Conservation (phyloP, 2,797 vertebrate species). For the Hydrophis major region DNA sequence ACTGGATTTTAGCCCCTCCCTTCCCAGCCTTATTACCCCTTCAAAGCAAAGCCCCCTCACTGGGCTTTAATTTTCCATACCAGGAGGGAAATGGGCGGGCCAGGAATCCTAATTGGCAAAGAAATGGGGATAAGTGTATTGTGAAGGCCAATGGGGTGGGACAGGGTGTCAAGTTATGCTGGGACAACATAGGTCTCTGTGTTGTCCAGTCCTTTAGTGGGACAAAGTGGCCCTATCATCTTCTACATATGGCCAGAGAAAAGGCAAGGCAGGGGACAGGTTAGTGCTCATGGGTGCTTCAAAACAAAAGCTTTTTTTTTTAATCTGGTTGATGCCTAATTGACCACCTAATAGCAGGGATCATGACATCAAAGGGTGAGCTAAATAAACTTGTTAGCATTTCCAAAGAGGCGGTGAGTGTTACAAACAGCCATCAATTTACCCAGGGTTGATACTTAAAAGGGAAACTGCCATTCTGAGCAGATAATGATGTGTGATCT, state of each 20-base stretch:
- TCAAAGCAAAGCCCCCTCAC: neutral
- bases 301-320: conserved; percentile 50
- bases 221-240: neutral
- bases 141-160: neutral
- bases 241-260: conserved; percentile 14
- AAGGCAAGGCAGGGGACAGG: conserved; percentile 31
- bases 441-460: conserved; percentile 42
- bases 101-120: neutral
- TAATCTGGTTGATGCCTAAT: conserved; percentile 61
- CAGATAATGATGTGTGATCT: conserved; percentile 54
- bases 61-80: conserved; percentile 6
- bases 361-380: conserved; percentile 59
- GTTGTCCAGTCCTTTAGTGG: neutral
- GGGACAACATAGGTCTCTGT: neutral
- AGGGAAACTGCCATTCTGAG: conserved; percentile 32
- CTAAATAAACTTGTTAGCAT: conserved; percentile 68
- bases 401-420: conserved; percentile 56
- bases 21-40: neutral
- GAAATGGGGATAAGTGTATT: neutral
- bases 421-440: conserved; percentile 56
- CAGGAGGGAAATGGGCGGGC: neutral
- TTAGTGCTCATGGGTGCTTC: conserved; percentile 57
- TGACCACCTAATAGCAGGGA: conserved; percentile 64
- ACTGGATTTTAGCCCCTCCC: neutral
- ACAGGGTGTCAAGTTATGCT: neutral